A percentile compares a stretch with the other conserved stretches of the same genome.
Conservation (phyloP, 2,888 invertebrate species). For the Rhabditophanes sp. region DNA sequence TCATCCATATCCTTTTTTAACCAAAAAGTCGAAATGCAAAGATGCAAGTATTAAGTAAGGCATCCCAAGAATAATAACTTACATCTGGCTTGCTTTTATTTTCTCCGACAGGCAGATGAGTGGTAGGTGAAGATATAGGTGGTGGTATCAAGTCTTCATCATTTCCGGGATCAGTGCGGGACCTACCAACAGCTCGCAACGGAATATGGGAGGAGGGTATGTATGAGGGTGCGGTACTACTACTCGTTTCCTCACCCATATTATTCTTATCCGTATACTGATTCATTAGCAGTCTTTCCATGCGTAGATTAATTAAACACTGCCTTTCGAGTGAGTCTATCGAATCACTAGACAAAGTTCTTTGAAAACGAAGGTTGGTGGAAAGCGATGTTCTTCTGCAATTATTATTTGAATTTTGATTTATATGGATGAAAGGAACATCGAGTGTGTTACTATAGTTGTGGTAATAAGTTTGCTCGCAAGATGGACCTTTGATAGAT, state of each 20-base stretch:
- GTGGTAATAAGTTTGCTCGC: too few relatives aligned
- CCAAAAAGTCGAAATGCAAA: too few relatives aligned
- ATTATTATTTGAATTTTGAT: too few relatives aligned
- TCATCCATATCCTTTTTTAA: too few relatives aligned
- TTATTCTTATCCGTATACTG: neutral
- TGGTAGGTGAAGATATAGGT: too few relatives aligned
- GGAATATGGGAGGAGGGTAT: constrained; percentile 1
- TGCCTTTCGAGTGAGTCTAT: constrained; percentile 13
- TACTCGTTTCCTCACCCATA: neutral
- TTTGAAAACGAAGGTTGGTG: constrained; percentile 5
- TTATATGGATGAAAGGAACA: too few relatives aligned
- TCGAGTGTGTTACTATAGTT: too few relatives aligned
- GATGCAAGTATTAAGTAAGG: constrained; percentile 1
- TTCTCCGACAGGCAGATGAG: too few relatives aligned
- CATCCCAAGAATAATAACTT: constrained; percentile 1
- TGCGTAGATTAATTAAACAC: constrained; percentile 12
- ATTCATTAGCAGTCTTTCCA: constrained; percentile 12
- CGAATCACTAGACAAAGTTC: constrained; percentile 10
- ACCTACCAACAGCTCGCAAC: constrained; percentile 17
- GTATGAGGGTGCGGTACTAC: neutral
- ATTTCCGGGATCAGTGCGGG: constrained; percentile 19
- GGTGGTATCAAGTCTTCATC: too few relatives aligned
- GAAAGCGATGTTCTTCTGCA: constrained; percentile 10
- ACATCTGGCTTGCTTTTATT: too few relatives aligned
- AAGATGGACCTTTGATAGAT: too few relatives aligned